phyloP scores from a whole-genome alignment of 1,140 invertebrate genomes.

The Pogonomyrmex barbatus region DNA sequence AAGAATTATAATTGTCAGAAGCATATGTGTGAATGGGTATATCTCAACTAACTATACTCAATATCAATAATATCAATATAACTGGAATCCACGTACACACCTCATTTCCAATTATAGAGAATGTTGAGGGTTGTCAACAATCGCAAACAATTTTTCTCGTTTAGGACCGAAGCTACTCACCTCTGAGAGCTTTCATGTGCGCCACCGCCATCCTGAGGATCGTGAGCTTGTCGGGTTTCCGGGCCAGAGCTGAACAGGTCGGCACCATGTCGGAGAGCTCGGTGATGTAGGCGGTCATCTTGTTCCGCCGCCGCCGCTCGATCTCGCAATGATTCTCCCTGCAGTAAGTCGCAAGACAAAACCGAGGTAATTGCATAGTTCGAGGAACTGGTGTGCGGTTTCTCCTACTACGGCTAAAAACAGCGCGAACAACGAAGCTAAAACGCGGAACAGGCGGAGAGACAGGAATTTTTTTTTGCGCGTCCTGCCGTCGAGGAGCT shows the following conservation, averaged over 20 bases:
- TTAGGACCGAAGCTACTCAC: slow-evolving; percentile 86
- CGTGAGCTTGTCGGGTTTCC: slow-evolving; percentile 99
- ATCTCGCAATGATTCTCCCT: slow-evolving; percentile 99
- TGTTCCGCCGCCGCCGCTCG: slow-evolving; percentile 98
- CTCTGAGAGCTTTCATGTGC: slow-evolving; percentile 98
- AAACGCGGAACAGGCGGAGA: slow-evolving; percentile 29
- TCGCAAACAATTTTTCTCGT: no score
- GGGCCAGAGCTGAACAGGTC: slow-evolving; percentile 97
- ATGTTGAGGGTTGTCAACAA: no score
- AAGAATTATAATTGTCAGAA: no score
- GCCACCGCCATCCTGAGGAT: slow-evolving; percentile 99
- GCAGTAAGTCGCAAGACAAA: slow-evolving; percentile 87
- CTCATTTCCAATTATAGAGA: no score
- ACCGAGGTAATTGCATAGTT: slow-evolving; percentile 86
- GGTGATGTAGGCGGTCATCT: slow-evolving; percentile 99
- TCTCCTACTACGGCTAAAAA: slow-evolving; percentile 32
- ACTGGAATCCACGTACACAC: no score
- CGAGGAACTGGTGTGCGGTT: slow-evolving; percentile 59
- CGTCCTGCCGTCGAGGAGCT: slow-evolving; percentile 3
- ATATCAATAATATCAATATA: no score
- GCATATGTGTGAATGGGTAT: no score
- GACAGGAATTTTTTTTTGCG: slow-evolving; percentile 56
- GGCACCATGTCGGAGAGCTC: slow-evolving; percentile 99
- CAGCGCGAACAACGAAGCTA: slow-evolving; percentile 39
- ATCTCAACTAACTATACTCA: no score